A percentile compares a stretch with the other conserved stretches of the same genome.
Evolutionary conservation across 2,797 vertebrate genomes (phyloP).

Genomic region (Atherinosoma microstoma): DNA sequence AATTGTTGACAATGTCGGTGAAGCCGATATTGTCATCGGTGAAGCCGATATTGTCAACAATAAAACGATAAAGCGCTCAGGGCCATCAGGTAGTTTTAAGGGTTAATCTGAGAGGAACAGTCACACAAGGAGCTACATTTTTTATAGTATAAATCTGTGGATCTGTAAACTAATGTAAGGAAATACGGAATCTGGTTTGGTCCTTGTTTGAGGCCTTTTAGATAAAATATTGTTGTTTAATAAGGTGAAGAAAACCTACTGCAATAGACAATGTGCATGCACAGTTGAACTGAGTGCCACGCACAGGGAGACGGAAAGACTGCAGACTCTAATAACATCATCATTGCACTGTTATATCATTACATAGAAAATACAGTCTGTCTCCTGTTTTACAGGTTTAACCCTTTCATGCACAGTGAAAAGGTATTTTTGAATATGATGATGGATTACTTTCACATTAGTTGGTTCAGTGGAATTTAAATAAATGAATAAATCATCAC

Average conservation of each 20-base stretch:
- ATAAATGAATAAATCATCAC: no score
- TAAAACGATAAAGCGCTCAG: no score
- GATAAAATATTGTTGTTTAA: neutral
- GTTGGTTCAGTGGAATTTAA: neutral
- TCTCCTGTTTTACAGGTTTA: neutral
- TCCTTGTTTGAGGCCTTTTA: neutral
- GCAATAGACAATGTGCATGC: neutral
- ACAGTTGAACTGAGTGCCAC: neutral
- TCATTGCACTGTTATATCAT: neutral
- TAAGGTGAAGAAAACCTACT: neutral
- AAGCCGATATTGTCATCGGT: no score
- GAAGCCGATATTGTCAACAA: no score
- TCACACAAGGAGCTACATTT: neutral
- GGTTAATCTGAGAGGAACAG: neutral
- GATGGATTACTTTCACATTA: neutral
- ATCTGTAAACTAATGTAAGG: neutral
- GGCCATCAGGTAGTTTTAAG: neutral
- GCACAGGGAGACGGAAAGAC: neutral
- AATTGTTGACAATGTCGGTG: no score
- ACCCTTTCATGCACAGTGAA: neutral
- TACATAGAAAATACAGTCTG: neutral
- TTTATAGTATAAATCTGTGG: neutral
- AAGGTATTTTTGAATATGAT: neutral
- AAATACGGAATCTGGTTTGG: neutral
- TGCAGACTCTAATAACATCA: neutral